Base-by-base conservation (phyloP, 92 coral and sea anemone genomes). In the Epizoanthus illoricatus region DNA sequence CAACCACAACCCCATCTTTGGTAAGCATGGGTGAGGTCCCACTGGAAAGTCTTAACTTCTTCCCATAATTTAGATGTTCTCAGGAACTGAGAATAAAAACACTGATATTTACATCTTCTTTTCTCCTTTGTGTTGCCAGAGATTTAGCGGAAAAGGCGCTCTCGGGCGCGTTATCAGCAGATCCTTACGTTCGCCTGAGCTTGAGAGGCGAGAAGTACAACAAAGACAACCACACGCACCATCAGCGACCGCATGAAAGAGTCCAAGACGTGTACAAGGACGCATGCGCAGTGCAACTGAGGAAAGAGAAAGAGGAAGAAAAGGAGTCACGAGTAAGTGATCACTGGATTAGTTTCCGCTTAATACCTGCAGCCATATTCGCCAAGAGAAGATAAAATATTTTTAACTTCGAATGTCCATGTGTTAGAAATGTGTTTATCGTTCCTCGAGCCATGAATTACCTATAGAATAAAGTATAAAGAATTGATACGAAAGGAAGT, bases 131-230 rank as follows among this genome's bases (percentile, higher is more conserved):
- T 20, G 33, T 63, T 80, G 57, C 52, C 47, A 89, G 92, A 49
- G 89, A 89, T 80, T 87, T 81, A 39, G 71, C 76, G 40, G 88
- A 28, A 69, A 91, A 55, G 43, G 76, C 87, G 64, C 66, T 81
- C 28, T 78, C 73, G 56, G 87, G 90, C 83, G 69, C 19, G 10
- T 84, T 24, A 54, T 90, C 88, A 3, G 80, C 86, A 12, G 92
- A 90, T 57, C 96, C 96, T 5, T 89, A 84, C 66, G 90, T 92
- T 10, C 90, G 91, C n/a, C 80, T 92, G 58, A 89, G 80, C 10
- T 74, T 92, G 54, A 73, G 79, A 65, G 92, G 84, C 11, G 88
- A 92, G 63, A 78, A 85, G 41, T 79, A 40, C 73, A 54, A 21
- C 70, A 84, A 61, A 75, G 75, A 71, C 41, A 60, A 23, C 84